These are phyloP conservation scores for Urocynchramus pylzowi DNA, from an alignment of 2,113 vertebrate genomes.

Conservation along the genomic window DNA sequence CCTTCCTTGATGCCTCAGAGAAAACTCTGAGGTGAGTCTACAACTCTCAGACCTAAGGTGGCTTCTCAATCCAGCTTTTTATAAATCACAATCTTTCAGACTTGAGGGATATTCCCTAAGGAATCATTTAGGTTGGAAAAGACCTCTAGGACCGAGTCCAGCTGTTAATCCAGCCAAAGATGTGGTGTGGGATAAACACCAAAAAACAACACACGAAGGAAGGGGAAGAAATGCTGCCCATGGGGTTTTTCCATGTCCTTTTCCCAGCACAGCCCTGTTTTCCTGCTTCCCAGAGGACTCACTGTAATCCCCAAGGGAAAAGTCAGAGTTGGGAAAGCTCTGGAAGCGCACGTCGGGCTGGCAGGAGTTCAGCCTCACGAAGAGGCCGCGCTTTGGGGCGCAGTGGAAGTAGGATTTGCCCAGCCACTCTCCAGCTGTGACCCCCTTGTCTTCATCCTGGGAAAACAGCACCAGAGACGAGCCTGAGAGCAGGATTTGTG, in stretches of 20 bases:
- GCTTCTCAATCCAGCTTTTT: background rate
- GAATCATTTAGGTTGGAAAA: background rate
- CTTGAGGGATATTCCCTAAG: background rate
- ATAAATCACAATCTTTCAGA: background rate
- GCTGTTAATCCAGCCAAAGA: background rate
- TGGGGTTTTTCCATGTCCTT: fast-evolving
- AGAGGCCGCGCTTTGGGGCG: constrained; percentile 71
- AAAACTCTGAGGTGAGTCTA: background rate
- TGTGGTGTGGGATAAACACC: background rate
- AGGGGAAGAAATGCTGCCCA: background rate
- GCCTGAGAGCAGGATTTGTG: background rate
- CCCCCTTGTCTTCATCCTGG: constrained; percentile 77
- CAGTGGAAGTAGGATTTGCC: constrained; percentile 70
- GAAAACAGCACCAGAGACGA: background rate
- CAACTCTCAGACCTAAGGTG: background rate
- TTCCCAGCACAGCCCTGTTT: fast-evolving
- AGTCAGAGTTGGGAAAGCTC: fast-evolving
- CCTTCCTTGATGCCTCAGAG: background rate
- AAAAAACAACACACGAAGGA: fast-evolving
- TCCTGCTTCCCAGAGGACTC: background rate
- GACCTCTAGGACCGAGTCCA: background rate
- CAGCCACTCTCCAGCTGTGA: constrained; percentile 74
- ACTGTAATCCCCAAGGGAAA: background rate
- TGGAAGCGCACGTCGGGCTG: constrained; percentile 76
- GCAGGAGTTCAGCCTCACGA: constrained; percentile 77